A percentile compares a stretch with the other conserved stretches of the same genome.
Conservation (phyloP, 2,113 vertebrate species). For the Gymnobelideus leadbeateri region DNA sequence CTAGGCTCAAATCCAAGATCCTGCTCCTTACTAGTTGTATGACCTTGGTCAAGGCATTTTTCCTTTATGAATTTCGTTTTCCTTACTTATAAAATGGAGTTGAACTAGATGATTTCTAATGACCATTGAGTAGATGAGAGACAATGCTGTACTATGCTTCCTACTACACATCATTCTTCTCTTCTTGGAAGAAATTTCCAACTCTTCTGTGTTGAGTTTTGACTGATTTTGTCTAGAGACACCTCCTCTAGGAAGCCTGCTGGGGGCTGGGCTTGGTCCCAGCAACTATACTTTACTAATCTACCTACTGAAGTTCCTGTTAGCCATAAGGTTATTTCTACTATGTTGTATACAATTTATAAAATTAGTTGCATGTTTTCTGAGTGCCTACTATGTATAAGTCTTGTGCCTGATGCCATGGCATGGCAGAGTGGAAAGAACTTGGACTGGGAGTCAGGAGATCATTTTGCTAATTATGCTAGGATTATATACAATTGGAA, state of each 20-base stretch:
- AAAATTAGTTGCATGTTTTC: neutral
- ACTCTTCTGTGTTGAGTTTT: neutral
- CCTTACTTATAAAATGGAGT: neutral
- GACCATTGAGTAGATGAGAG: neutral
- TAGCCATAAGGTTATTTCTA: neutral
- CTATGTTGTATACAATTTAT: neutral
- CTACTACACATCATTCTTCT: too few species aligned
- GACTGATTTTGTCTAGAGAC: neutral
- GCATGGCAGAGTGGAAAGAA: neutral
- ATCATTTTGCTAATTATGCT: neutral
- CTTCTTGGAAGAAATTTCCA: neutral
- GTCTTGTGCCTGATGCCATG: neutral
- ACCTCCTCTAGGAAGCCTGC: neutral
- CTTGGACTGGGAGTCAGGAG: neutral
- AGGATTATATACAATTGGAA: neutral
- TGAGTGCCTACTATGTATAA: neutral
- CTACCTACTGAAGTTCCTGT: neutral
- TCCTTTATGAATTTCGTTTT: neutral
- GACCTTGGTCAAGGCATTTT: neutral
- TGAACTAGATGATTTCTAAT: neutral
- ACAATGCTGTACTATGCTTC: too few species aligned
- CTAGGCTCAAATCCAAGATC: neutral
- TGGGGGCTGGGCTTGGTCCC: neutral
- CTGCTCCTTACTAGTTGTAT: accelerated
- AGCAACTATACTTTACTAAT: neutral